Percentiles rank a stretch among this genome's conserved stretches.
Evolutionary conservation across 2,888 invertebrate genomes (phyloP).

Genomic region (Tachina lurida): DNA sequence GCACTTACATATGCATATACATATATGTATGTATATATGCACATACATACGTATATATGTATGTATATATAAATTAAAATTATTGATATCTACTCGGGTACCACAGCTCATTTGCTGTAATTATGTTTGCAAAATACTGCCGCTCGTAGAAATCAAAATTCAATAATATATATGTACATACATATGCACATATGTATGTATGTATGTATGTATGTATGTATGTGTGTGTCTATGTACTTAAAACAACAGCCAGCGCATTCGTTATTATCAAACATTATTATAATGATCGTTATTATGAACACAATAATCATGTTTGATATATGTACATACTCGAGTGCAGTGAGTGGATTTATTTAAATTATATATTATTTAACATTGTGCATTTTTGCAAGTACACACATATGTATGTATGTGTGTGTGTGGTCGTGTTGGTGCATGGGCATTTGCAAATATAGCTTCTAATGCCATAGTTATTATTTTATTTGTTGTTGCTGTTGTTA

Average conservation of each 20-base stretch:
- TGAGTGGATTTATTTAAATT: slow-evolving; percentile 30
- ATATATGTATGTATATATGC: neutral
- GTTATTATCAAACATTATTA: slow-evolving; percentile 44
- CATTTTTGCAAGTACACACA: slow-evolving; percentile 6
- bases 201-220: neutral
- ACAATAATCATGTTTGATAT: slow-evolving; percentile 16
- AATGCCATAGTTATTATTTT: slow-evolving; percentile 62
- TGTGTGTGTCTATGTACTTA: neutral
- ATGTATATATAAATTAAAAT: slow-evolving; percentile 13
- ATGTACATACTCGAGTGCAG: neutral
- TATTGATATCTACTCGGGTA: too few species aligned
- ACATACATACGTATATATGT: neutral
- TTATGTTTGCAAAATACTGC: slow-evolving; percentile 11
- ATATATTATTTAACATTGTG: slow-evolving; percentile 30
- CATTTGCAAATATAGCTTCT: slow-evolving; percentile 59
- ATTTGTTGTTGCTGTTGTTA: slow-evolving; percentile 51
- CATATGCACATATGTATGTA: neutral
- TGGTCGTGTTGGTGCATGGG: slow-evolving; percentile 40
- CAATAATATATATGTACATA: slow-evolving; percentile 1
- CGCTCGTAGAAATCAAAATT: slow-evolving; percentile 17
- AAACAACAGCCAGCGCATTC: slow-evolving; percentile 11
- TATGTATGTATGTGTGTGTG: slow-evolving; percentile 30
- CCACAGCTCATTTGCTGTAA: slow-evolving; percentile 34
- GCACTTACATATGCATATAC: too few species aligned
- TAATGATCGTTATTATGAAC: slow-evolving; percentile 25